These are phyloP conservation scores for Thecocarcelia acutangulata DNA, from an alignment of 2,888 invertebrate species.

Conservation along the genomic window DNA sequence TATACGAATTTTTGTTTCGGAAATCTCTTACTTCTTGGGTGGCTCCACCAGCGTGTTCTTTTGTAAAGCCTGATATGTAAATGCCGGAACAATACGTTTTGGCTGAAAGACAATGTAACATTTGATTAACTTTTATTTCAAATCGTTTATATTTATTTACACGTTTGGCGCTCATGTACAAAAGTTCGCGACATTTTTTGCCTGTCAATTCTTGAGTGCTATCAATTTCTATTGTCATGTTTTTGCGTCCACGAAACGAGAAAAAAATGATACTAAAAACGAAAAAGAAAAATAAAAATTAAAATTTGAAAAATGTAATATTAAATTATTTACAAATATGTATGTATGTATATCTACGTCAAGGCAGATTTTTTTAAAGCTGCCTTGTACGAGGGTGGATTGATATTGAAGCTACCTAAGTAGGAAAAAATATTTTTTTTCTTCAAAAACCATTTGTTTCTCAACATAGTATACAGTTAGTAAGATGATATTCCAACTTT, in stretches of 20 bases:
- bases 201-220: conserved; percentile 63
- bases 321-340: background rate
- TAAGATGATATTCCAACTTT: no score
- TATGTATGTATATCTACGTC: background rate
- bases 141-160: conserved; percentile 63
- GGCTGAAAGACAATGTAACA: conserved; percentile 66
- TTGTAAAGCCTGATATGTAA: conserved; percentile 79
- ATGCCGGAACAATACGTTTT: conserved; percentile 77
- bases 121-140: background rate
- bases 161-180: conserved; percentile 70
- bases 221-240: conserved; percentile 50
- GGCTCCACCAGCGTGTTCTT: conserved; percentile 78
- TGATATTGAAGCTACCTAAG: no score
- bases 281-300: conserved; percentile 25
- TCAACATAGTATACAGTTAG: no score
- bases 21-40: conserved; percentile 76
- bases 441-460: no score
- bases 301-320: conserved; percentile 13
- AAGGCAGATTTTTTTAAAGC: no score
- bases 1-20: conserved; percentile 22
- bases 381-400: no score
- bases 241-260: background rate
- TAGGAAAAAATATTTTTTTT: no score
- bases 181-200: conserved; percentile 71
- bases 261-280: conserved; percentile 39